Evolutionary conservation across 2,797 vertebrate genomes (phyloP), one percentile per base, ranked within the genome.

Genomic region (Esox masquinongy): DNA sequence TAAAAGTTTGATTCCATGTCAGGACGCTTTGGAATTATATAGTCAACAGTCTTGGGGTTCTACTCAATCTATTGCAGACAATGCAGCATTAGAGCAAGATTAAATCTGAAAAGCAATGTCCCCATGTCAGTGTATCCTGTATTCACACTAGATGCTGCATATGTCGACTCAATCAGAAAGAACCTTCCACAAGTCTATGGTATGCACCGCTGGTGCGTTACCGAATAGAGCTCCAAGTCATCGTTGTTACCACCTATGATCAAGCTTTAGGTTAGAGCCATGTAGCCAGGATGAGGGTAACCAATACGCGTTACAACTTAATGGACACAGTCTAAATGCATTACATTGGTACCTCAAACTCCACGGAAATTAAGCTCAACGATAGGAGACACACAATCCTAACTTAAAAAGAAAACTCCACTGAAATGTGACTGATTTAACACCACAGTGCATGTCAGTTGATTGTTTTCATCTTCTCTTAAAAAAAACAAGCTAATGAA

Each of bases 1-100:
- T 84, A 86, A 79, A 90, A 88, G 74, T 15, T 63, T 26, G 74
- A 80, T 63, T 73, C 79, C 78, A 77, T 36, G 68, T 75, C 77
- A 86, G 77, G 26, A 71, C 70, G 79, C 34, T 11, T 73, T 47
- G 43, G 0, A 47, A 47, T 47, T 76, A 72, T 64, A 50, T 26
- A 39, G 12, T 47, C 12, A 47, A 47, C 43, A 11, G 43, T 14
- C 43, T 47, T 14, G 2, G 36, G 36, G 36, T 39, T 39, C 36
- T 39, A 8, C 5, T 39, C 36, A 39, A 39, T 39, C 36, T 39
- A 39, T 47, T 47, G 43, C 43, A 47, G 43, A 14, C 43, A 14
- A 11, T 1, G 43, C 43, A 47, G 39, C 39, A 9, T 43, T 43
- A 6, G 43, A 7, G 43, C 5, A 3, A 47, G 43, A 47, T 47